These are phyloP conservation scores for Takifugu bimaculatus DNA, from an alignment of 2,113 vertebrate genomes.

Conservation along the genomic window DNA sequence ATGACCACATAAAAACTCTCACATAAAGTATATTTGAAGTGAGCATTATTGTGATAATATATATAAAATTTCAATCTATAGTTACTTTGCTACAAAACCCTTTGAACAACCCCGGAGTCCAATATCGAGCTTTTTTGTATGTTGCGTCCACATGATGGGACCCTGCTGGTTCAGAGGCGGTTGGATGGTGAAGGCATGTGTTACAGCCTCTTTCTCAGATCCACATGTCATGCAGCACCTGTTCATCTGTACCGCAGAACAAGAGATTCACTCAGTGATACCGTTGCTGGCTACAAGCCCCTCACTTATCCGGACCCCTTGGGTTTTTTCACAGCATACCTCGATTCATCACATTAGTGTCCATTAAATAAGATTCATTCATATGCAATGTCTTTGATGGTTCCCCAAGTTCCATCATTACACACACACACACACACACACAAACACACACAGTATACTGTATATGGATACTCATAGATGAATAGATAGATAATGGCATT, in stretches of 20 bases:
- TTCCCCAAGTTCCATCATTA: too few species aligned
- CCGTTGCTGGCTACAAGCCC: constrained; percentile 17
- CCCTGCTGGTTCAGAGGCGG: neutral
- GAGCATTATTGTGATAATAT: too few species aligned
- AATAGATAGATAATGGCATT: too few species aligned
- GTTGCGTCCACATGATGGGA: neutral
- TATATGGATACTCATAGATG: too few species aligned
- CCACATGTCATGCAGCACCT: constrained; percentile 70
- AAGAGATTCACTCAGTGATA: constrained; percentile 54
- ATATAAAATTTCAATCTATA: too few species aligned
- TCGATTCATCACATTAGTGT: constrained; percentile 60
- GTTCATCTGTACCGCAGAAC: constrained; percentile 62
- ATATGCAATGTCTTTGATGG: too few species aligned
- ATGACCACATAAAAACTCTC: too few species aligned
- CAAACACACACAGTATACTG: too few species aligned
- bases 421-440: too few species aligned
- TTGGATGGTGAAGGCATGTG: neutral
- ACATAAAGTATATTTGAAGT: too few species aligned
- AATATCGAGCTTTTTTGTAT: neutral
- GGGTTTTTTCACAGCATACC: constrained; percentile 17
- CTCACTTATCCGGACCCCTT: constrained; percentile 27
- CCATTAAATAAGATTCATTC: constrained; percentile 66
- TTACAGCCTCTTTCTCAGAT: constrained; percentile 36
- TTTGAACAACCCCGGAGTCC: too few species aligned
- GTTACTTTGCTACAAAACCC: too few species aligned